Evolutionary conservation across 64 coral and sea anemone genomes (phyloP).

Genomic region (Pocillopora damicornis): DNA sequence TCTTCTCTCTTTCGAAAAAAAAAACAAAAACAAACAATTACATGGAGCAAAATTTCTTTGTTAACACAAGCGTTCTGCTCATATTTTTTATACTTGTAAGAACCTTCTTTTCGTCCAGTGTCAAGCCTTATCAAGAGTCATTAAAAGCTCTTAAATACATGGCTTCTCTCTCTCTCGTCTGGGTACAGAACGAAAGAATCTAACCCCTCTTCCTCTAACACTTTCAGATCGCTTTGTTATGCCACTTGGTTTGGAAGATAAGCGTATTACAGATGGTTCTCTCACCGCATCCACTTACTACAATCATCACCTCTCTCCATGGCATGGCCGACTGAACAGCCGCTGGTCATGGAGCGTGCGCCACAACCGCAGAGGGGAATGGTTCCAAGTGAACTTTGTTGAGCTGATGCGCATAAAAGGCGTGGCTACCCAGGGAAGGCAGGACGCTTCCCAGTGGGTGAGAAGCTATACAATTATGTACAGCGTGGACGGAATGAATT

Average conservation of each 20-base stretch:
- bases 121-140: too few relatives aligned
- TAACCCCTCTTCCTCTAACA: background rate
- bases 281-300: slow-evolving; percentile 54
- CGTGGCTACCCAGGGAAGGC: slow-evolving; percentile 78
- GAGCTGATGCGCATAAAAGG: slow-evolving; percentile 58
- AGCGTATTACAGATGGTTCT: slow-evolving; percentile 37
- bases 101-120: too few relatives aligned
- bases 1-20: too few relatives aligned
- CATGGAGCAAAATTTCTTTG: too few relatives aligned
- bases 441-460: slow-evolving; percentile 80
- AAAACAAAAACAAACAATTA: too few relatives aligned
- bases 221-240: slow-evolving; percentile 63
- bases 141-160: too few relatives aligned
- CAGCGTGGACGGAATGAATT: slow-evolving; percentile 64
- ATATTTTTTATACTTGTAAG: too few relatives aligned
- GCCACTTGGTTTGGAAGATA: slow-evolving; percentile 71
- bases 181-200: too few relatives aligned
- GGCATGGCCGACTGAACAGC: slow-evolving; percentile 63
- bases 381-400: slow-evolving; percentile 73
- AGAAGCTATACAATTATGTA: slow-evolving; percentile 56
- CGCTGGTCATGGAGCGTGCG: slow-evolving; percentile 52
- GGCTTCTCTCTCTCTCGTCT: too few relatives aligned
- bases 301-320: slow-evolving; percentile 49
- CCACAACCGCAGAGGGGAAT: slow-evolving; percentile 16
- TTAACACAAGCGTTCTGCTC: too few relatives aligned